These are phyloP conservation scores for Pelmatolapia mariae DNA, from an alignment of 2,113 vertebrate species.

Conservation along the genomic window DNA sequence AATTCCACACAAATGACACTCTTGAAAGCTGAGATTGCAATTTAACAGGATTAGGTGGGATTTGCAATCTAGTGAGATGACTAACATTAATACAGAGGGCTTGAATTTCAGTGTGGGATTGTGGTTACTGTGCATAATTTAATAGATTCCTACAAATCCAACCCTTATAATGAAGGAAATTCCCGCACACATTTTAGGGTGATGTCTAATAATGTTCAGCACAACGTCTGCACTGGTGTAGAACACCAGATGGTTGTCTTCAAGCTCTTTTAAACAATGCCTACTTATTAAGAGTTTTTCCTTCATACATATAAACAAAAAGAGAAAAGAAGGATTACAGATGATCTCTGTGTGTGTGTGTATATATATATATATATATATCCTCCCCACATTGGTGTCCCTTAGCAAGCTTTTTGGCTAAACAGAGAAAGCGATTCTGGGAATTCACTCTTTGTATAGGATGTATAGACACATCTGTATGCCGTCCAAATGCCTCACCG, in stretches of 20 bases:
- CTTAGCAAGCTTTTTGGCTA: not conserved
- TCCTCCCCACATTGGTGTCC: not conserved
- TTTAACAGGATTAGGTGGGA: constrained; percentile 32
- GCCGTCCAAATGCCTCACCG: not conserved
- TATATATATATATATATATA: too few relatives aligned
- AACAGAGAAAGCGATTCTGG: not conserved
- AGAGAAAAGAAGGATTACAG: not conserved
- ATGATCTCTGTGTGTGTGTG: not conserved
- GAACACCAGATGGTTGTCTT: not conserved
- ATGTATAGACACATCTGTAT: not conserved
- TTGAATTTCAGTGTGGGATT: not conserved
- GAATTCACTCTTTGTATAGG: not conserved
- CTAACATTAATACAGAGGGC: not conserved
- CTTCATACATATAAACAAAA: not conserved
- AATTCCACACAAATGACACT: constrained; percentile 23
- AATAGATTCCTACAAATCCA: not conserved
- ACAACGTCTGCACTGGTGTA: not conserved
- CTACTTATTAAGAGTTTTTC: not conserved
- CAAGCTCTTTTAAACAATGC: not conserved
- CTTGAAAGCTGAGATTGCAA: constrained; percentile 16
- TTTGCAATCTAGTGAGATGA: not conserved
- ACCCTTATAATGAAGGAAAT: not conserved
- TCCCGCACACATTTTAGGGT: not conserved
- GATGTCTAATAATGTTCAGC: not conserved
- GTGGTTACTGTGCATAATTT: not conserved